These are phyloP conservation scores for Muscicapa adusta DNA, from an alignment of 2,113 vertebrate species.

Conservation along the genomic window DNA sequence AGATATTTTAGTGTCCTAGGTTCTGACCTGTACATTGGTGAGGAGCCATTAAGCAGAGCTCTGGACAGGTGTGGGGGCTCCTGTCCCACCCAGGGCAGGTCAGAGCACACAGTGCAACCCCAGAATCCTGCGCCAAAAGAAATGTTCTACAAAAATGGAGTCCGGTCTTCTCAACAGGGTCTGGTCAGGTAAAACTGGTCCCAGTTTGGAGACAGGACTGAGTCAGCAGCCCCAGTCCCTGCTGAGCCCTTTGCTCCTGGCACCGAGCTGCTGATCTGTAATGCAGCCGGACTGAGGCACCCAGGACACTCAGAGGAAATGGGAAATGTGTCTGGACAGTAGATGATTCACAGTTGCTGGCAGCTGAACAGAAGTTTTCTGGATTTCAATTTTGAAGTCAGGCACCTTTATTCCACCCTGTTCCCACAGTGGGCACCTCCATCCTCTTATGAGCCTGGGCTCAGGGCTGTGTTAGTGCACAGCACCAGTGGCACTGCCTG, in stretches of 20 bases:
- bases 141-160: neutral
- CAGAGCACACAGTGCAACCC: neutral
- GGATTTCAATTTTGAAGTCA: neutral
- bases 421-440: conserved; percentile 32
- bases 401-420: neutral
- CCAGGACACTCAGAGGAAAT: conserved; percentile 24
- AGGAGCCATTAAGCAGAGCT: accelerated
- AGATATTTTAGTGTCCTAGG: neutral
- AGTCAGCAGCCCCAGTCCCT: conserved; percentile 18
- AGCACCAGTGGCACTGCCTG: neutral
- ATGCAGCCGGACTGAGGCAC: neutral
- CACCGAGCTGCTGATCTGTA: neutral
- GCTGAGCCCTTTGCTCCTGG: neutral
- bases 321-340: conserved; percentile 29
- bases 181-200: conserved; percentile 42
- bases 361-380: conserved; percentile 51
- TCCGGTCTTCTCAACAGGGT: neutral
- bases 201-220: neutral
- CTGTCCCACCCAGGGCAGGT: neutral
- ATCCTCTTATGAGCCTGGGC: neutral
- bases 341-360: conserved; percentile 50
- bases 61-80: neutral
- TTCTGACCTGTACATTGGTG: neutral
- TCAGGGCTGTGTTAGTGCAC: accelerated
- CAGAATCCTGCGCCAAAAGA: neutral